Evolutionary conservation across 2,113 vertebrate genomes (phyloP).

Genomic region (Chunga burmeisteri): DNA sequence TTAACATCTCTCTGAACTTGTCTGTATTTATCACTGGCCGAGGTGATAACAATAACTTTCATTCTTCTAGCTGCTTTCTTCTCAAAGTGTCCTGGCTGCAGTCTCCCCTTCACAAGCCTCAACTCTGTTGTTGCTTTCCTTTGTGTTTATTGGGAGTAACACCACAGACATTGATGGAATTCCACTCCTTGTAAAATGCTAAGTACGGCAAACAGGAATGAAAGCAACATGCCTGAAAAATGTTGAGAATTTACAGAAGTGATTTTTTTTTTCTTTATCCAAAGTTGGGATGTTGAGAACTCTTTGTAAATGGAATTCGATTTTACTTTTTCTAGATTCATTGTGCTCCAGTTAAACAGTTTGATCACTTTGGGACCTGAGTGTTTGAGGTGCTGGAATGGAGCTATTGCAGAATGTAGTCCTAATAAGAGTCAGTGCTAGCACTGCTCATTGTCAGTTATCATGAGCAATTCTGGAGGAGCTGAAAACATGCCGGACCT

Average conservation of each 20-base stretch:
- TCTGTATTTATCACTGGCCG: neutral
- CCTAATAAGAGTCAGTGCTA: neutral
- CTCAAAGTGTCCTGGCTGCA: neutral
- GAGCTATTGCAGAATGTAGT: neutral
- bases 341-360: neutral
- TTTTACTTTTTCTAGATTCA: neutral
- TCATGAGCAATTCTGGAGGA: accelerated
- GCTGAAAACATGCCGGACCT: neutral
- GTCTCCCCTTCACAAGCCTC: neutral
- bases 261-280: accelerated
- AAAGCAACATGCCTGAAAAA: neutral
- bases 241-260: neutral
- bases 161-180: neutral
- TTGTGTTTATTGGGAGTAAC: neutral
- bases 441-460: neutral
- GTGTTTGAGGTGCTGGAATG: neutral
- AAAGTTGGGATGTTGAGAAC: accelerated
- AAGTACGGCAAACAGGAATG: neutral
- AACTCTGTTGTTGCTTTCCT: neutral
- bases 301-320: neutral
- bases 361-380: neutral
- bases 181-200: neutral
- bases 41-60: neutral
- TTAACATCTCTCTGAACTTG: neutral
- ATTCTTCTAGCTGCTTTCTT: neutral